These are phyloP conservation scores for Siniperca undulata DNA, from an alignment of 2,797 vertebrate genomes.

Conservation along the genomic window DNA sequence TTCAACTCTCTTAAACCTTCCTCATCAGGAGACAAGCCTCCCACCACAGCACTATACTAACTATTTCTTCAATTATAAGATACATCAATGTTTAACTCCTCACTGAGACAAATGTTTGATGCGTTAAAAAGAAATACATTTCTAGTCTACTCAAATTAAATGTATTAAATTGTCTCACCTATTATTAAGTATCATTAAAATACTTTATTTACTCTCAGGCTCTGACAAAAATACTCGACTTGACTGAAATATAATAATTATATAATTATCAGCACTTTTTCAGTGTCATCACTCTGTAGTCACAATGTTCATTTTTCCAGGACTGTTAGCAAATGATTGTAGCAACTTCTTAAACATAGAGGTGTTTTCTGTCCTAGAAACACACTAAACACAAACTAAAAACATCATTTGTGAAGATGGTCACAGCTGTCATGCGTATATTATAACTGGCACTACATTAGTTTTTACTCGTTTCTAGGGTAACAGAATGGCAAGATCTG, in stretches of 20 bases:
- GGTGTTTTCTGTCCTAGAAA: not conserved
- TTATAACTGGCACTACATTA: not conserved
- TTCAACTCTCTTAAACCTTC: not conserved
- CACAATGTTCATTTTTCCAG: not conserved
- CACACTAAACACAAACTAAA: not conserved
- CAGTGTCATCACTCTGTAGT: not conserved
- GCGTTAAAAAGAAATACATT: not conserved
- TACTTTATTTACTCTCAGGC: not conserved
- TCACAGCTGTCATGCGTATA: slow-evolving; percentile 5
- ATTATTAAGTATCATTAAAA: not conserved
- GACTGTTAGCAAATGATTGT: slow-evolving; percentile 3
- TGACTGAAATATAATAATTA: slow-evolving; percentile 1
- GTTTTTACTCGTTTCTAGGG: not conserved
- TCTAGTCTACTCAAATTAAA: not conserved
- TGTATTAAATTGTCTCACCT: not conserved
- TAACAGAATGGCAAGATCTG: not conserved
- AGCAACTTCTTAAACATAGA: slow-evolving; percentile 1
- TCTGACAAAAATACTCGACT: not conserved
- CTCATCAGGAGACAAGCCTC: slow-evolving; percentile 18
- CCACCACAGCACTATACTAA: not conserved
- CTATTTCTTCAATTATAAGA: slow-evolving; percentile 13
- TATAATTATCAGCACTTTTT: slow-evolving; percentile 25
- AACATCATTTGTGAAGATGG: not conserved
- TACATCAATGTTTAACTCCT: slow-evolving; percentile 12
- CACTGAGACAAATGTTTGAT: not conserved